Percentiles rank a stretch among this genome's conserved stretches.
Evolutionary conservation across 1,140 invertebrate genomes (phyloP).

Genomic region (Drosophila kurseongensis): DNA sequence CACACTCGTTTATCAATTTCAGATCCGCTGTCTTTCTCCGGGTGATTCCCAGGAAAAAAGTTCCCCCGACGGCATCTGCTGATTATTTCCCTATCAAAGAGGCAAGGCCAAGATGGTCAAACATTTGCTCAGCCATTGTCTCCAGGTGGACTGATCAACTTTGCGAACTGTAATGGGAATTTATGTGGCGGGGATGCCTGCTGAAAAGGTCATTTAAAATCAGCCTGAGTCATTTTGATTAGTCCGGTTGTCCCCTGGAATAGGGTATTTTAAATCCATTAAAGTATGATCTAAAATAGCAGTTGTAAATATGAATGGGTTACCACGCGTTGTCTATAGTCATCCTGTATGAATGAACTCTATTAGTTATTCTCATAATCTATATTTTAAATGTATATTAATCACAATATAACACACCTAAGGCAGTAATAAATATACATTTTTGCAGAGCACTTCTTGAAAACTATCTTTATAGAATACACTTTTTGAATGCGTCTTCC

Average conservation of each 20-base stretch:
- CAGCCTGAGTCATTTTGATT: background rate
- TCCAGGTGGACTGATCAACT: slow-evolving; percentile 21
- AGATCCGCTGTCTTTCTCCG: background rate
- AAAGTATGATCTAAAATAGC: too few relatives aligned
- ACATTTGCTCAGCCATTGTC: slow-evolving; percentile 27
- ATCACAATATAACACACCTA: too few relatives aligned
- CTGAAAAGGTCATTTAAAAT: background rate
- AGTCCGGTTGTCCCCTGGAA: too few relatives aligned
- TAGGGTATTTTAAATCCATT: too few relatives aligned
- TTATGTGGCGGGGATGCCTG: slow-evolving; percentile 8
- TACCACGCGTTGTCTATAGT: too few relatives aligned
- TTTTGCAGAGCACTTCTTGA: too few relatives aligned
- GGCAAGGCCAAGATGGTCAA: slow-evolving; percentile 38
- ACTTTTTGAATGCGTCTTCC: too few relatives aligned
- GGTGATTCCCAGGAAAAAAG: slow-evolving; percentile 30
- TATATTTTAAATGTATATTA: too few relatives aligned
- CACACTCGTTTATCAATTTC: slow-evolving; percentile 19
- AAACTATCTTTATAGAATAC: too few relatives aligned
- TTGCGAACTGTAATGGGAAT: background rate
- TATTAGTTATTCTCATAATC: too few relatives aligned
- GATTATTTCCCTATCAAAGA: slow-evolving; percentile 20
- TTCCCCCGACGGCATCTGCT: slow-evolving; percentile 24
- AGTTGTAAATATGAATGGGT: background rate
- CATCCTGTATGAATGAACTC: too few relatives aligned
- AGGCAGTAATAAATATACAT: too few relatives aligned